Conservation (phyloP, 2,113 vertebrate species). For the Hassar affinis region DNA sequence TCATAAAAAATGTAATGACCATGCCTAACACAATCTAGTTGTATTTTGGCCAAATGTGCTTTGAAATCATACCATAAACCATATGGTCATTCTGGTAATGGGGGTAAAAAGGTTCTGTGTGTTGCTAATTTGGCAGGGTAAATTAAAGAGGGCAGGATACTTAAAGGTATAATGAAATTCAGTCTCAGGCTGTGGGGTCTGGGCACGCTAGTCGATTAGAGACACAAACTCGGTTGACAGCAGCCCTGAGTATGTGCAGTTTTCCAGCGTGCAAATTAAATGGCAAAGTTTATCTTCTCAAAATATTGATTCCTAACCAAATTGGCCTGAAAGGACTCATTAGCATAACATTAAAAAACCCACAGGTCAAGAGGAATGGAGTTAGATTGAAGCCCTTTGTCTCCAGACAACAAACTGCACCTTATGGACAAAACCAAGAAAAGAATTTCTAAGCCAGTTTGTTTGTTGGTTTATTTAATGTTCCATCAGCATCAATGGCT, state of each 20-base stretch:
- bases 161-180: neutral
- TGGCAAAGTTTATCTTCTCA: neutral
- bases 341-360: neutral
- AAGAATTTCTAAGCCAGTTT: no score
- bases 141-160: neutral
- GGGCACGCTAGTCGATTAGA: conserved; percentile 19
- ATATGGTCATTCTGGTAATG: neutral
- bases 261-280: conserved; percentile 3
- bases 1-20: neutral
- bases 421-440: neutral
- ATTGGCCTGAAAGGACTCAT: neutral
- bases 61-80: neutral
- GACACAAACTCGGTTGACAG: neutral
- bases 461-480: no score
- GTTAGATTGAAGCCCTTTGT: neutral
- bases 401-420: neutral
- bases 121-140: neutral
- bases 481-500: no score
- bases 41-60: neutral
- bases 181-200: neutral
- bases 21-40: neutral
- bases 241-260: neutral
- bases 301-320: neutral
- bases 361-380: conserved; percentile 13
- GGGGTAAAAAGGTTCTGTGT: neutral